Evolutionary conservation across 2,888 invertebrate genomes (phyloP).

Genomic region (Hydropsyche betteni): DNA sequence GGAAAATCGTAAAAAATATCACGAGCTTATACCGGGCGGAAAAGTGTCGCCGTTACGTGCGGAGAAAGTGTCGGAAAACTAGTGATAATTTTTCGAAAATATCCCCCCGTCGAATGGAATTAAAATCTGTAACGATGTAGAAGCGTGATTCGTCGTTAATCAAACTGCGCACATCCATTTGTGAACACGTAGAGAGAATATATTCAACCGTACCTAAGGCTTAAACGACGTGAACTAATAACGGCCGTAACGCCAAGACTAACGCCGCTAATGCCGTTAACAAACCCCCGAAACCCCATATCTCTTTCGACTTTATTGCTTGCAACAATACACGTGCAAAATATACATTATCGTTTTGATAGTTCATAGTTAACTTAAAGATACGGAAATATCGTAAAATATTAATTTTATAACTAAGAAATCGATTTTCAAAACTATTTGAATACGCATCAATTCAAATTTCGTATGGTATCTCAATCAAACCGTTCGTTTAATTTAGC

Average conservation of each 20-base stretch:
- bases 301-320: conserved; percentile 26
- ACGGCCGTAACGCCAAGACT: conserved; percentile 25
- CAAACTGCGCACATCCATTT: not conserved
- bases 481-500: too few species aligned
- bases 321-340: conserved; percentile 1
- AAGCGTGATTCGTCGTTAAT: too few species aligned
- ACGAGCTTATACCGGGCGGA: too few species aligned
- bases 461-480: too few species aligned
- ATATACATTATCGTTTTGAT: not conserved
- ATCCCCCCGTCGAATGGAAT: too few species aligned
- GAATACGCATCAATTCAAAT: too few species aligned
- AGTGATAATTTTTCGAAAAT: too few species aligned
- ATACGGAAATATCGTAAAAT: not conserved
- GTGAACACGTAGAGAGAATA: not conserved
- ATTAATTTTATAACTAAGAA: not conserved
- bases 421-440: too few species aligned
- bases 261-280: conserved; percentile 32
- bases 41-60: too few species aligned
- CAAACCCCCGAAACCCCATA: conserved; percentile 20
- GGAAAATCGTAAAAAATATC: not conserved
- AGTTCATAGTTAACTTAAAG: not conserved
- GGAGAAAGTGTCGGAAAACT: too few species aligned
- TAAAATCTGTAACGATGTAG: too few species aligned
- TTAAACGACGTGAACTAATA: conserved; percentile 33
- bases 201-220: conserved; percentile 22